These are phyloP conservation scores for Pseudococcus viburni DNA, from an alignment of 2,888 invertebrate genomes.

Conservation along the genomic window DNA sequence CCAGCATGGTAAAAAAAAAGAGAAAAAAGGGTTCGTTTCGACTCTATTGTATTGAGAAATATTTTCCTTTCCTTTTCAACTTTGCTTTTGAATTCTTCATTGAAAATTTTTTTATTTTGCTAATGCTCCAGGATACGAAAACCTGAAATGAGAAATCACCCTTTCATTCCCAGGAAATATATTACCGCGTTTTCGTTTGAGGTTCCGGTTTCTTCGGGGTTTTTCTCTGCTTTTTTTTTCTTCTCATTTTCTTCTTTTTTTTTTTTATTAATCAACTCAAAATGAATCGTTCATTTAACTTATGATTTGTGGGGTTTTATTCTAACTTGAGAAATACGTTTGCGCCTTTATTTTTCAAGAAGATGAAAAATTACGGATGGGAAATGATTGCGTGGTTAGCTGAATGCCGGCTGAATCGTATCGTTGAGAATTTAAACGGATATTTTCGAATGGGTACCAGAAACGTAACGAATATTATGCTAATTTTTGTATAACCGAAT, in stretches of 20 bases:
- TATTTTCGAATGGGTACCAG: background rate
- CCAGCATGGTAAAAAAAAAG: background rate
- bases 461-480: background rate
- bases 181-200: slow-evolving; percentile 15
- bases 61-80: slow-evolving; percentile 49
- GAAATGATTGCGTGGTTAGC: background rate
- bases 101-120: slow-evolving; percentile 40
- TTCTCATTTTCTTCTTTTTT: background rate
- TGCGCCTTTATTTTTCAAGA: background rate
- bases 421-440: background rate
- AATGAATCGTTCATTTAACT: slow-evolving; percentile 31
- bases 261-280: slow-evolving; percentile 40
- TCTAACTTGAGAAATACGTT: background rate
- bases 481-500: background rate
- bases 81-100: slow-evolving; percentile 49
- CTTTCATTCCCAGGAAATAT: slow-evolving; percentile 41
- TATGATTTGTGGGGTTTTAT: background rate
- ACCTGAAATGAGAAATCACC: slow-evolving; percentile 38
- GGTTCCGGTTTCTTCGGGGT: slow-evolving; percentile 21
- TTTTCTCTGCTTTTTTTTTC: background rate
- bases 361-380: background rate
- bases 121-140: slow-evolving; percentile 41
- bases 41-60: slow-evolving; percentile 37
- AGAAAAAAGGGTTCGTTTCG: slow-evolving; percentile 19
- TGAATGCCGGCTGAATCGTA: background rate